Evolutionary conservation across 2,888 invertebrate genomes (phyloP), one percentile per base, ranked within the genome.

Genomic region (Falcaria lacertinaria): DNA sequence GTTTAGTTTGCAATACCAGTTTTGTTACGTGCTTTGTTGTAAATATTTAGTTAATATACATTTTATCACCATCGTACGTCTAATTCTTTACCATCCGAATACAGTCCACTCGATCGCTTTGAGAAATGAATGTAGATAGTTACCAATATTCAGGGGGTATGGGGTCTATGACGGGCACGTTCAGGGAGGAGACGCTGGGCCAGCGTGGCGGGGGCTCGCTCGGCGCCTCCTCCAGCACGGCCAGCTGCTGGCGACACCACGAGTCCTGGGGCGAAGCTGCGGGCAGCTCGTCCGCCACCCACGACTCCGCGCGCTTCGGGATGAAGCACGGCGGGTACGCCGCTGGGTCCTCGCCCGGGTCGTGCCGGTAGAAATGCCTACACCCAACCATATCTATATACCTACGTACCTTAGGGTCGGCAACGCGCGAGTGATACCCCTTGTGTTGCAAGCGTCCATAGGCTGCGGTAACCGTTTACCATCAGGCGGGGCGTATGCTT

Each of bases 351-450:
- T 88, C 86, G 0, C 89, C 89, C 0, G 88, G 85, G 44, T 89
- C 89, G 57, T 90, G 90, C 0, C 81, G 81, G 48, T 78, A 89
- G 57, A 82, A 87, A 19, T 82, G 64, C 86, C 87, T 83, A 41
- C 4, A 33, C 19, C 19, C n/a, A n/a, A n/a, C n/a, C n/a, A n/a
- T n/a, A n/a, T n/a, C n/a, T n/a, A n/a, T n/a, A n/a, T n/a, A n/a
- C n/a, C n/a, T n/a, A n/a, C n/a, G n/a, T n/a, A n/a, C n/a, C n/a
- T n/a, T n/a, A n/a, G n/a, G n/a, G n/a, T n/a, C n/a, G n/a, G n/a
- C n/a, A n/a, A n/a, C n/a, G n/a, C n/a, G n/a, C n/a, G n/a, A n/a
- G n/a, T n/a, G n/a, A n/a, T n/a, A n/a, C n/a, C n/a, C n/a, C n/a
- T n/a, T n/a, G n/a, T n/a, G n/a, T n/a, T n/a, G n/a, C n/a, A n/a